Conservation (phyloP, 2,888 invertebrate genomes). For the Diaprepes abbreviatus region DNA sequence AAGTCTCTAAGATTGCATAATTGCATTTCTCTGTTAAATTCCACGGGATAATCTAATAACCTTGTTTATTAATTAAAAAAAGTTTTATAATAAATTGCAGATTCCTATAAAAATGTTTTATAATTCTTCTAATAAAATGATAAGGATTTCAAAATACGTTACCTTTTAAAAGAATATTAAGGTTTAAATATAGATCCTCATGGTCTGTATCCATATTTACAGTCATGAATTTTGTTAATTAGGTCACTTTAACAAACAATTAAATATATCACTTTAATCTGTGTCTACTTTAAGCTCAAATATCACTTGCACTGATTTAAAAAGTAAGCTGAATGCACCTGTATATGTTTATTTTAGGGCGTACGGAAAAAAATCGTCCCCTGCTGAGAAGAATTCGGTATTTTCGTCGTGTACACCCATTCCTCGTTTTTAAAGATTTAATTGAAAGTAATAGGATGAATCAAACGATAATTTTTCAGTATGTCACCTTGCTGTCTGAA, state of each 20-base stretch:
- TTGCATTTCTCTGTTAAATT: too few species aligned
- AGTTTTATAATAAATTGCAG: too few species aligned
- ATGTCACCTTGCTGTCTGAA: background rate
- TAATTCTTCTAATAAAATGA: too few species aligned
- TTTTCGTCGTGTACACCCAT: constrained; percentile 32
- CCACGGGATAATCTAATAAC: too few species aligned
- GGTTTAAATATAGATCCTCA: constrained; percentile 43
- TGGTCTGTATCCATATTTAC: constrained; percentile 43
- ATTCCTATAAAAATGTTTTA: too few species aligned
- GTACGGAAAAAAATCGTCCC: constrained; percentile 26
- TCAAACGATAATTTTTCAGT: constrained; percentile 34
- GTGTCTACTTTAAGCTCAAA: background rate
- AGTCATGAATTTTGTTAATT: constrained; percentile 11
- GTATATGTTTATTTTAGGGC: constrained; percentile 4
- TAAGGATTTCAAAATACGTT: too few species aligned
- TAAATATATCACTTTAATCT: background rate
- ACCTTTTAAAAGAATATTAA: constrained; percentile 48
- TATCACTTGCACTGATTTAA: constrained; percentile 14
- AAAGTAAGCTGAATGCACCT: background rate
- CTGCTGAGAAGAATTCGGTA: constrained; percentile 37
- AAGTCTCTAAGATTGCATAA: too few species aligned
- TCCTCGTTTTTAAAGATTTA: constrained; percentile 17
- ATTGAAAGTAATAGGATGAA: constrained; percentile 41
- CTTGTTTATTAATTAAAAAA: too few species aligned
- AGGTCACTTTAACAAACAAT: constrained; percentile 12